These are phyloP conservation scores for Cantharis flavilabris DNA, from an alignment of 2,888 invertebrate species.

Conservation along the genomic window DNA sequence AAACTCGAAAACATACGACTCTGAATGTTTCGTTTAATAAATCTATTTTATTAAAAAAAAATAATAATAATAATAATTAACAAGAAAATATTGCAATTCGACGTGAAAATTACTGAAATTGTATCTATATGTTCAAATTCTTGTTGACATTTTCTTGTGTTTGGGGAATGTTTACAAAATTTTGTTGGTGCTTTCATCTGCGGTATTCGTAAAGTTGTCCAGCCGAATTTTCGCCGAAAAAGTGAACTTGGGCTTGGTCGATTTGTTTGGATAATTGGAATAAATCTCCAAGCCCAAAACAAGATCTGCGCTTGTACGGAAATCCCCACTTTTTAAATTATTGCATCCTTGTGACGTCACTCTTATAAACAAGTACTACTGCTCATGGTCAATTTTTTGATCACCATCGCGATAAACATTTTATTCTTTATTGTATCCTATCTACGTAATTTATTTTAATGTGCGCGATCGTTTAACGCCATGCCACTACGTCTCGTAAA, in stretches of 20 bases:
- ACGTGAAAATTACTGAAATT: background rate
- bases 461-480: background rate
- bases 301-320: conserved; percentile 48
- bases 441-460: background rate
- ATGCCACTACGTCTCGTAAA: background rate
- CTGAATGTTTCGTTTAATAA: background rate
- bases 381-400: conserved; percentile 31
- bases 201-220: background rate
- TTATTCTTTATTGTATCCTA: background rate
- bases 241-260: background rate
- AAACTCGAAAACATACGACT: background rate
- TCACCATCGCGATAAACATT: conserved; percentile 8
- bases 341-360: conserved; percentile 52
- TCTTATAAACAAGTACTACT: conserved; percentile 41
- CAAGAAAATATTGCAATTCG: no score
- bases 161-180: background rate
- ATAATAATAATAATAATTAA: no score
- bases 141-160: background rate
- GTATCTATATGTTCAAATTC: background rate
- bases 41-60: no score
- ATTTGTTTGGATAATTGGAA: conserved; percentile 16
- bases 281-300: conserved; percentile 22
- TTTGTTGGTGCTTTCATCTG: background rate
- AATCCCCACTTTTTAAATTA: conserved; percentile 41
- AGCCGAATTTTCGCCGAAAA: background rate